A percentile compares a stretch with the other conserved stretches of the same genome.
Evolutionary conservation across 2,888 invertebrate species (phyloP).

Genomic region (Caenorhabditis wallacei): DNA sequence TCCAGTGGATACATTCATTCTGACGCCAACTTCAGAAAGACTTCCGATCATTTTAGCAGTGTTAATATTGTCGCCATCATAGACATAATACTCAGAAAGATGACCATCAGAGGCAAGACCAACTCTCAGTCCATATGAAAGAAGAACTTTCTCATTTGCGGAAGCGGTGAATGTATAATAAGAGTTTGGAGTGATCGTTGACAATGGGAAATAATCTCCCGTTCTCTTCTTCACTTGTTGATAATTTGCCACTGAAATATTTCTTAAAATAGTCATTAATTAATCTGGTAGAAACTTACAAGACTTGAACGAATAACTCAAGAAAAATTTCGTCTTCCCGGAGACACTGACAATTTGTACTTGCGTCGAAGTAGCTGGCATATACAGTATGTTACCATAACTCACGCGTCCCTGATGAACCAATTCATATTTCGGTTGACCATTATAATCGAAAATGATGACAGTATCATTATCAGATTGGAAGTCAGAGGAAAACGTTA

Average conservation of each 20-base stretch:
- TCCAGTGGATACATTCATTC: not conserved
- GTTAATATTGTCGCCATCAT: slow-evolving; percentile 41
- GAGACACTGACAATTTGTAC: slow-evolving; percentile 17
- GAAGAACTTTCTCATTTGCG: slow-evolving; percentile 1
- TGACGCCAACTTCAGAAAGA: not conserved
- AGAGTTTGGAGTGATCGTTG: not conserved
- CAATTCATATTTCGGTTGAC: not conserved
- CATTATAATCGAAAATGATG: not conserved
- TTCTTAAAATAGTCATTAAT: not conserved
- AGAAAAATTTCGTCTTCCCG: slow-evolving; percentile 16
- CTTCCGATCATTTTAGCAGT: slow-evolving; percentile 33
- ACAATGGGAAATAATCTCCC: slow-evolving; percentile 24
- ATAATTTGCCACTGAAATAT: slow-evolving; percentile 32
- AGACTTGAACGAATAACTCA: slow-evolving; percentile 13
- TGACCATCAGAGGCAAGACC: not conserved
- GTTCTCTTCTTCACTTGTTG: slow-evolving; percentile 19
- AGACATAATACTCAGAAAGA: slow-evolving; percentile 18
- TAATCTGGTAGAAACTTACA: slow-evolving; percentile 27
- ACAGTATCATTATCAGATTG: slow-evolving; percentile 2
- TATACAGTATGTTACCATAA: not conserved
- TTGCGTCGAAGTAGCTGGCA: not conserved
- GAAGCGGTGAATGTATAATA: slow-evolving; percentile 35
- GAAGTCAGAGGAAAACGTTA: not conserved
- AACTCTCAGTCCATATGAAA: not conserved
- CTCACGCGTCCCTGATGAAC: not conserved